Conservation (phyloP, 2,888 invertebrate genomes). For the Andrena dorsata region DNA sequence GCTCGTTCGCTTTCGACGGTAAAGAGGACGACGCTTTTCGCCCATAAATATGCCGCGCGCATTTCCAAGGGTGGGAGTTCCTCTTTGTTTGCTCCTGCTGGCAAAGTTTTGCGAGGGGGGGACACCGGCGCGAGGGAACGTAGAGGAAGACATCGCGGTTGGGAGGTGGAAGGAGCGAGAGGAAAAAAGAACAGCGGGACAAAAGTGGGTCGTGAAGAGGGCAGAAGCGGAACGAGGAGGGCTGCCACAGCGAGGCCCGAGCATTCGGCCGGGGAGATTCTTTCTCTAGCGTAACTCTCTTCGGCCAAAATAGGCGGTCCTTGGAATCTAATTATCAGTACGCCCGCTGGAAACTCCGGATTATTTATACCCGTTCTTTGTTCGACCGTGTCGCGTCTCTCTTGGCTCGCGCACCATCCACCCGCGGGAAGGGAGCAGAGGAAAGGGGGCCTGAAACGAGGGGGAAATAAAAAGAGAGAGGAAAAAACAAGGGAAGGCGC, state of each 20-base stretch:
- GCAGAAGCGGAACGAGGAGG: conserved; percentile 40
- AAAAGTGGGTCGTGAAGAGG: conserved; percentile 67
- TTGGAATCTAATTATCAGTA: conserved; percentile 80
- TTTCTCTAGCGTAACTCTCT: conserved; percentile 73
- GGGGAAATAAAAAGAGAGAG: conserved; percentile 29
- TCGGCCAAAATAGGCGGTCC: conserved; percentile 75
- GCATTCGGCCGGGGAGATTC: conserved; percentile 65
- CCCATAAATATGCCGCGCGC: conserved; percentile 80
- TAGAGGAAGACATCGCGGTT: conserved; percentile 27
- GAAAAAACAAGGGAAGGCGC: conserved; percentile 23
- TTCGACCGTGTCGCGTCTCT: conserved; percentile 61
- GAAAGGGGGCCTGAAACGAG: conserved; percentile 15
- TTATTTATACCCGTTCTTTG: conserved; percentile 79
- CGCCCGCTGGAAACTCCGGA: conserved; percentile 72
- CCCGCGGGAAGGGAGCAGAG: conserved; percentile 3
- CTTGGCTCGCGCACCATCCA: conserved; percentile 19
- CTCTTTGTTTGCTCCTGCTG: conserved; percentile 75
- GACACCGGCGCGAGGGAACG: conserved; percentile 27
- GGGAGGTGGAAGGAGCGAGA: conserved; percentile 22
- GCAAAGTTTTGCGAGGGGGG: conserved; percentile 52
- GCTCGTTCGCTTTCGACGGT: conserved; percentile 55
- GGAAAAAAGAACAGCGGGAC: conserved; percentile 24
- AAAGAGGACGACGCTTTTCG: conserved; percentile 73
- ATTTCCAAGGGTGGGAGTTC: conserved; percentile 70
- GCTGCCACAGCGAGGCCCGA: not conserved